A percentile compares a stretch with the other conserved stretches of the same genome.
Conservation (phyloP, 2,888 invertebrate genomes). For the Tolmerus cingulatus region DNA sequence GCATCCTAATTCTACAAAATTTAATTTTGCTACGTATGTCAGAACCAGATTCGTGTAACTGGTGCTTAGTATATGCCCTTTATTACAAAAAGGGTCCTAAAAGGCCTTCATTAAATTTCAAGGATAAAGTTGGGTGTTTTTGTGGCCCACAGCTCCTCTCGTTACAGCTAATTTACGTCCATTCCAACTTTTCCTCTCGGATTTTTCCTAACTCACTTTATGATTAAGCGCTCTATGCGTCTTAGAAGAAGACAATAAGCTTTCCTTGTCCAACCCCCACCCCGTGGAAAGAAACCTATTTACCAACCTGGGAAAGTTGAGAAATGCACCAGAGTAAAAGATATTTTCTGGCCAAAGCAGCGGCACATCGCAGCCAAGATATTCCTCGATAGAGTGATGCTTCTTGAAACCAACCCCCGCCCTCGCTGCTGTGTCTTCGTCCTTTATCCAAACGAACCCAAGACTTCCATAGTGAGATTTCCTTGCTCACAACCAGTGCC, state of each 20-base stretch:
- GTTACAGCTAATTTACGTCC: neutral
- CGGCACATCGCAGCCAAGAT: neutral
- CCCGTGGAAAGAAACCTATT: neutral
- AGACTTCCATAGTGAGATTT: neutral
- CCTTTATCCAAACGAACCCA: neutral
- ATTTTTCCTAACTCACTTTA: neutral
- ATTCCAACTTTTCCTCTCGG: neutral
- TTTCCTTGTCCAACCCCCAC: neutral
- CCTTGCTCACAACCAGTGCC: neutral
- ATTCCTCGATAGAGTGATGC: neutral
- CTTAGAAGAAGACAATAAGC: neutral
- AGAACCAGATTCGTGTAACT: neutral
- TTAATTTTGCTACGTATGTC: neutral
- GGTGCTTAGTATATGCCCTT: neutral
- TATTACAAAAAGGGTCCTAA: neutral
- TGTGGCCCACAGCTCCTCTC: neutral
- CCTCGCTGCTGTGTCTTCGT: neutral
- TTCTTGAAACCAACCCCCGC: neutral
- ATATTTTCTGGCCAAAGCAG: neutral
- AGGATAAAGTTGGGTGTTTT: neutral
- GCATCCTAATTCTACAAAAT: neutral
- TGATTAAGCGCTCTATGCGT: neutral
- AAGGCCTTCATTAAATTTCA: neutral
- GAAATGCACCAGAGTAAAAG: neutral
- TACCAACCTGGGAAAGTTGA: neutral